Evolutionary conservation across 2,797 vertebrate species (phyloP), one percentile per base, ranked within the genome.

Genomic region (Sitta carolinensis): DNA sequence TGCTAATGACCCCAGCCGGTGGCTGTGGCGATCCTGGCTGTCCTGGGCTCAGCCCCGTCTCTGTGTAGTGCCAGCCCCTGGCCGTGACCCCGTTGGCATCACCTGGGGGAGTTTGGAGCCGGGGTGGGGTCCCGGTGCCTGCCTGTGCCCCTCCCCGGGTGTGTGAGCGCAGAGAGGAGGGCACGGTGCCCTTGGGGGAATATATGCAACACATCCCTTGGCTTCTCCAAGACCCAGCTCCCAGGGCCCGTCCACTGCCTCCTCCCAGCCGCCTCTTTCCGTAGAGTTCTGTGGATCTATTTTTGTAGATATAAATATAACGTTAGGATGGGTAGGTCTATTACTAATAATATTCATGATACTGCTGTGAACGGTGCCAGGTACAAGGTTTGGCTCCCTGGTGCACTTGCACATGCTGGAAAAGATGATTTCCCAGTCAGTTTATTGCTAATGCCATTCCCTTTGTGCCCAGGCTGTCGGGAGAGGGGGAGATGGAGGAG

Each of bases 221-320:
- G 91, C 92, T 95, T 92, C 67, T 48, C 94, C 63, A 10, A 63
- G 87, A 57, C 62, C 51, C 92, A 51, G 75, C 89, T 47, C n/a
- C 82, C 75, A 34, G 89, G 78, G 93, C 92, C 76, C 12, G 4
- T 12, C 83, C 3, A 1, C 16, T 6, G 5, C 79, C 69, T 87
- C 54, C 87, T 95, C 74, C 83, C 85, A 40, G 87, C 93, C 64
- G 45, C 92, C 93, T 97, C 97, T 96, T 97, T 95, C 86, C 95
- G 55, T 98, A 98, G 98, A 98, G 97, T 99, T 98, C 95, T 97
- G 98, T 99, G 98, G 98, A 98, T 99, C 97, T 99, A 98, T 99
- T 99, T 99, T 99, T 99, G 97, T 98, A 98, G 97, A 97, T 98
- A 98, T 89, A 98, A 98, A 96, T 97, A 96, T 97, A 96, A 92